A percentile compares a stretch with the other conserved stretches of the same genome.
phyloP scores from a whole-genome alignment of 2,888 invertebrate species.

The Acanthosepion pharaonis region DNA sequence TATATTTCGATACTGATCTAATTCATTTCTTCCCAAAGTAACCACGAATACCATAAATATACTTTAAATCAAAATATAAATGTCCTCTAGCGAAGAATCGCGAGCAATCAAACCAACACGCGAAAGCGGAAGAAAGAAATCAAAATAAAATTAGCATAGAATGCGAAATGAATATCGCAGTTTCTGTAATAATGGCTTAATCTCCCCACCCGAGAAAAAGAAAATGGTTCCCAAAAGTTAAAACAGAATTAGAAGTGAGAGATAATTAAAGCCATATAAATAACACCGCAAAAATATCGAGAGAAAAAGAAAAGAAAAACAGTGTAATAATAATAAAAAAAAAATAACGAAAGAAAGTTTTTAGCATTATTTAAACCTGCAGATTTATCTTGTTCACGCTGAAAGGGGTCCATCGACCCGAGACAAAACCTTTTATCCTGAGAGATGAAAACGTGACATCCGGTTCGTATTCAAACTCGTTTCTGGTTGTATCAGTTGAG shows the following conservation, averaged over 20 bases:
- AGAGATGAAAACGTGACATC: background rate
- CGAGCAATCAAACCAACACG: no score
- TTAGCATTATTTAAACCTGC: conserved; percentile 22
- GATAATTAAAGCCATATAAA: background rate
- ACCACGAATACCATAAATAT: no score
- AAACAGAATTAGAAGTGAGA: background rate
- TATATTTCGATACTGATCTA: no score
- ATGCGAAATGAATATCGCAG: no score
- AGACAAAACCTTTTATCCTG: background rate
- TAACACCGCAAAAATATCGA: background rate
- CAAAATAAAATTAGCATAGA: no score
- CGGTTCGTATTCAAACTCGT: background rate
- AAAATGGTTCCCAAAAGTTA: background rate
- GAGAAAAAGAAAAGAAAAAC: background rate
- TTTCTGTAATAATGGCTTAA: no score
- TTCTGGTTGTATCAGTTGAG: background rate
- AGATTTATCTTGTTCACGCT: background rate
- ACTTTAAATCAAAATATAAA: no score
- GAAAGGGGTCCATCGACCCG: conserved; percentile 6
- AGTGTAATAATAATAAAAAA: no score
- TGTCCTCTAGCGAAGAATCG: no score
- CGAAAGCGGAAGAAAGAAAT: no score
- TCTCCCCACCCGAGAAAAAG: background rate
- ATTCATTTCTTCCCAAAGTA: no score
- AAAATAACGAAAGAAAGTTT: background rate